Percentiles rank a stretch among this genome's conserved stretches.
These are phyloP conservation scores for Celastrina argiolus DNA, from an alignment of 2,888 invertebrate species.

Conservation along the genomic window DNA sequence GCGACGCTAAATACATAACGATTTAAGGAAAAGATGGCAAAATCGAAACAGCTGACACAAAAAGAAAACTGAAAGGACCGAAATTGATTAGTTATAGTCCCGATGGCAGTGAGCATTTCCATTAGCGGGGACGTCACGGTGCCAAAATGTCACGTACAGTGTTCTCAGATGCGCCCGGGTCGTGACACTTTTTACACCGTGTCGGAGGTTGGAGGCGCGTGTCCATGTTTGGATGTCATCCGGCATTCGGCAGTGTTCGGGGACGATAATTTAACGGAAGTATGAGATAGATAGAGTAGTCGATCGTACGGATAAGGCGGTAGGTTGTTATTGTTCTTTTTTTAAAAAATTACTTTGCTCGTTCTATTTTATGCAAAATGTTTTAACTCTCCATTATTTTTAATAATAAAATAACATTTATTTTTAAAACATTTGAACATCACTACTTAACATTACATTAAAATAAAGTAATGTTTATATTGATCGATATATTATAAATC, in stretches of 20 bases:
- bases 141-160: conserved; percentile 58
- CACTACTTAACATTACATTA: too few relatives aligned
- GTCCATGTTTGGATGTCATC: conserved; percentile 39
- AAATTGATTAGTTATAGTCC: conserved; percentile 25
- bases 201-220: conserved; percentile 59
- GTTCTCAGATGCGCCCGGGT: conserved; percentile 53
- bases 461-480: too few relatives aligned
- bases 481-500: too few relatives aligned
- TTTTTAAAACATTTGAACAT: too few relatives aligned
- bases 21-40: not conserved
- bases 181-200: conserved; percentile 53
- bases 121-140: conserved; percentile 38
- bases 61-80: not conserved
- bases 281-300: too few relatives aligned
- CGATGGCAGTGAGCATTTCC: conserved; percentile 23
- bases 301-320: too few relatives aligned
- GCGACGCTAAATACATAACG: not conserved
- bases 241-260: not conserved
- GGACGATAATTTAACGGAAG: too few relatives aligned
- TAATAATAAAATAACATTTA: too few relatives aligned
- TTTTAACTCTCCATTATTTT: too few relatives aligned
- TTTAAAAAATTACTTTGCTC: too few relatives aligned
- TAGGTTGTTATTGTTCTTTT: too few relatives aligned
- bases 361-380: too few relatives aligned
- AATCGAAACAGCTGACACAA: not conserved